phyloP scores from a whole-genome alignment of 92 coral and sea anemone species.

The Palythoa grandis region DNA sequence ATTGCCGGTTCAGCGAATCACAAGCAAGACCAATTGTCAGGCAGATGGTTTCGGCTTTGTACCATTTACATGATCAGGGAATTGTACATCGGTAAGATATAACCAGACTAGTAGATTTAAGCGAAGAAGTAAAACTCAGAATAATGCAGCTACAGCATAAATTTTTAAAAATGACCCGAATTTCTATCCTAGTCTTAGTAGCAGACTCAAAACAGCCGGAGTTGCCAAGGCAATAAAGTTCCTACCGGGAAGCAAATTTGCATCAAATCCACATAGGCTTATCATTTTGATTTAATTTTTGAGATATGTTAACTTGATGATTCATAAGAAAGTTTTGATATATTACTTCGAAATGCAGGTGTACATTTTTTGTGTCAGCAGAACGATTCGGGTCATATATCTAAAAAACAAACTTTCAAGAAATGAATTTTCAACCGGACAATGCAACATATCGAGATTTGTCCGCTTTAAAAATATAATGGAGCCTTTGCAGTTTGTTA shows the following conservation, averaged over 20 bases:
- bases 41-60: conserved; percentile 91
- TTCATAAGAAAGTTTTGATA: too few relatives aligned
- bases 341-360: too few relatives aligned
- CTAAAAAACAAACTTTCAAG: neutral
- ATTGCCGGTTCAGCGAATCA: conserved; percentile 82
- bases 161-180: neutral
- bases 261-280: neutral
- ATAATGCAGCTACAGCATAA: conserved; percentile 6
- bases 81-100: conserved; percentile 91
- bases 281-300: neutral
- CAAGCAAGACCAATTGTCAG: conserved; percentile 90
- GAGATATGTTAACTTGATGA: too few relatives aligned
- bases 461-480: too few relatives aligned
- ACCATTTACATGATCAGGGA: conserved; percentile 87
- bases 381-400: too few relatives aligned
- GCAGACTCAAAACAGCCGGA: neutral
- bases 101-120: neutral
- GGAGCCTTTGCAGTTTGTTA: too few relatives aligned
- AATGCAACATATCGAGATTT: neutral
- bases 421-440: conserved; percentile 4
- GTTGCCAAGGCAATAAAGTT: neutral
- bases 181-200: neutral
- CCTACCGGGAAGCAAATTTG: neutral
- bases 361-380: too few relatives aligned
- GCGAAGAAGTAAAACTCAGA: neutral